Conservation (phyloP, 2,888 invertebrate species). For the Nycteola revayana region DNA sequence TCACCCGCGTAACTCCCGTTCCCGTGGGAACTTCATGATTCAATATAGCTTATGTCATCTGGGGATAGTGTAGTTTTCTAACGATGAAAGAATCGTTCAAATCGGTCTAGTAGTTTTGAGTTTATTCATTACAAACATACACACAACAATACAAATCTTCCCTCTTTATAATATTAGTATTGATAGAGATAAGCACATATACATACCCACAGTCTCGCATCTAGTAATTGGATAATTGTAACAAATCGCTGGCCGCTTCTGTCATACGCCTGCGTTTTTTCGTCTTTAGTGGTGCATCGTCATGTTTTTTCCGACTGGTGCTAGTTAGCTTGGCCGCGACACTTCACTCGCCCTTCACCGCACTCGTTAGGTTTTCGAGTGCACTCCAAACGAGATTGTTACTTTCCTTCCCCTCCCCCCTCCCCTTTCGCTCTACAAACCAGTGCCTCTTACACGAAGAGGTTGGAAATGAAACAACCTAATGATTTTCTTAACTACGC, state of each 20-base stretch:
- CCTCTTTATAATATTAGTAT: no score
- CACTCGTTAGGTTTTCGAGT: conserved; percentile 61
- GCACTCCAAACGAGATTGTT: conserved; percentile 57
- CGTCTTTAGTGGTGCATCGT: conserved; percentile 15
- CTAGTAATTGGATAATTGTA: no score
- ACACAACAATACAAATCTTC: no score
- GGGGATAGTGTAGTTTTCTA: no score
- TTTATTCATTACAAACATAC: no score
- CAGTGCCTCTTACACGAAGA: conserved; percentile 28
- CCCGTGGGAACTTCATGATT: no score
- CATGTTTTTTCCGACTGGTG: conserved; percentile 36
- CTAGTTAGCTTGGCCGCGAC: conserved; percentile 58
- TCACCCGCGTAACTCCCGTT: no score
- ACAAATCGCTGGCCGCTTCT: conserved; percentile 11
- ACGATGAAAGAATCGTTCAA: no score
- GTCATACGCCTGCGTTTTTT: conserved; percentile 2
- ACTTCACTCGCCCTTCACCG: conserved; percentile 51
- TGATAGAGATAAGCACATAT: no score
- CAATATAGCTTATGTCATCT: no score
- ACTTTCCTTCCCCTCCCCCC: conserved; percentile 43
- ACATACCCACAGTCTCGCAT: no score
- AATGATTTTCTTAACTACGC: conserved; percentile 41
- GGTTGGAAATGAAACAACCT: conserved; percentile 41
- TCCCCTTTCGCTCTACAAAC: conserved; percentile 26
- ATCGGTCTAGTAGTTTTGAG: no score